Base-by-base conservation (phyloP, 1,140 invertebrate species). In the Dendrolimus kikuchii region DNA sequence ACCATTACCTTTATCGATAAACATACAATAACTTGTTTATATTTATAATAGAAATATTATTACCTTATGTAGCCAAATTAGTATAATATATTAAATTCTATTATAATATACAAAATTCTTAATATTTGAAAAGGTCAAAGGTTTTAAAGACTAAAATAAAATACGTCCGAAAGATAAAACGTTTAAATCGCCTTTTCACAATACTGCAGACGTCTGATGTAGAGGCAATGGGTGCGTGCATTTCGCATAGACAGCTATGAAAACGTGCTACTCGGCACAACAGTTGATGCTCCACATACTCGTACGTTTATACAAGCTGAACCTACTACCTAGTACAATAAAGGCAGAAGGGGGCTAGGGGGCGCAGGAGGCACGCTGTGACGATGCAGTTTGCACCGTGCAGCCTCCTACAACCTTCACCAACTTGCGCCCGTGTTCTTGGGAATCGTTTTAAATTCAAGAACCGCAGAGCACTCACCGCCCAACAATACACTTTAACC, bases 361-460 rank as follows among this genome's bases (percentile, higher is more conserved):
- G 63, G 54, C 60, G 51, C 54, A 57, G 68, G 72, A 59, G 56
- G 57, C 42, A 46, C 55, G 62, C 62, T 79, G 78, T 85, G 78
- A 81, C 77, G 73, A 78, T 83, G 80, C 81, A 86, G 77, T 83
- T 83, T 86, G 80, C 82, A 78, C 75, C 80, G 81, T 23, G 23
- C 78, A 76, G 76, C 77, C 79, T 80, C 77, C 75, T 78, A 78
- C 77, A 81, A 81, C 81, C 74, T 81, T 83, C 80, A 81, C 74
- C 78, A 81, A 83, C 78, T 82, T 75, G 80, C 74, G 78, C 79
- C 77, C 79, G 71, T 86, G 80, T 86, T 83, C 79, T 85, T 80
- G 73, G 79, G 82, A 86, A 86, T 86, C 78, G 80, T 86, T 86
- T 86, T 82, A 86, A 86, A 85, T 83, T 85, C 80, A 81, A 81